Evolutionary conservation across 2,113 vertebrate species (phyloP), one percentile per base, ranked within the genome.

Genomic region (Sebastes fasciatus): DNA sequence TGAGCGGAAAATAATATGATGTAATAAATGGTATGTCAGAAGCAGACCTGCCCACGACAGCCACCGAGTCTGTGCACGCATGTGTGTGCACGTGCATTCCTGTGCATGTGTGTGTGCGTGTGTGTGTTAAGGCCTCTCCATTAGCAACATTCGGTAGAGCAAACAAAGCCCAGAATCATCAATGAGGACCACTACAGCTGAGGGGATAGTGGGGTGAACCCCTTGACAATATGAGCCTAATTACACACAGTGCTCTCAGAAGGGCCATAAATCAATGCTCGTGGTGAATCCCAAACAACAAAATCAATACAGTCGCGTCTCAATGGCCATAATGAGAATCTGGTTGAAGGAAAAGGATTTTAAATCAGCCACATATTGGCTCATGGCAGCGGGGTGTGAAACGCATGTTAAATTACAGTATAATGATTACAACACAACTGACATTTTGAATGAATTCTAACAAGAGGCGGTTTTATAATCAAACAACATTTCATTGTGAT

Each of bases 1-100:
- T 84, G 86, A 90, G 80, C 79, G 89, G 91, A 91, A 92, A 93
- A 91, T 91, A 90, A 81, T 78, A 90, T 92, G 90, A 91, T 82
- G 87, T 90, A 88, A 92, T 88, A 87, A 91, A 93, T 67, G 74
- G 79, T 46, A 82, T 88, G 90, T 91, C 88, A 87, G 87, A 82
- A 69, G 71, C 82, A 74, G 78, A 80, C 79, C 74, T 78, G 83
- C 75, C 83, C 81, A 63, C 55, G 4, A 82, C 63, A 72, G 67
- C 72, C 80, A 34, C 42, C 16, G 67, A 74, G 62, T 75, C 52
- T 64, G 55, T 82, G 63, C 34, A 34, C 60, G 48, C n/a, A 16
- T 63, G 52, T 45, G 52, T 14, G 45, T 49, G 34, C 34, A 34
- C 34, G 34, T 34, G 34, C 34, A 34, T 34, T 34, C 34, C 34